Conservation (phyloP, 2,888 invertebrate species). For the Bugula neritina region DNA sequence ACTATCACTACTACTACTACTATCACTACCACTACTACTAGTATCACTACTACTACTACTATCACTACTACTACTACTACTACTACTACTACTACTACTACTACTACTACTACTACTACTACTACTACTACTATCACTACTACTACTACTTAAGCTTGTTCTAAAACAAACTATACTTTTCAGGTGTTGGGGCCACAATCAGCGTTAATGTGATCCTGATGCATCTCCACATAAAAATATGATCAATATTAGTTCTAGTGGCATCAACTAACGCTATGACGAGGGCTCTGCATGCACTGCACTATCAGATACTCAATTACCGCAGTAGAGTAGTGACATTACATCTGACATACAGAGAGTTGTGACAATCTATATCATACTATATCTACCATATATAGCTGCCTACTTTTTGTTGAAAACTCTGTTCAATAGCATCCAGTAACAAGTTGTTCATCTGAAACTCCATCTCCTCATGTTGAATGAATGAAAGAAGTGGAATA, state of each 20-base stretch:
- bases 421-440: background rate
- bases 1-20: background rate
- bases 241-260: too few relatives aligned
- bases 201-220: too few relatives aligned
- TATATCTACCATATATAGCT: too few relatives aligned
- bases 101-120: background rate
- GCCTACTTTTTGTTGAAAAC: background rate
- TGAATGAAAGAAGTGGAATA: background rate
- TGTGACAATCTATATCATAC: too few relatives aligned
- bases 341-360: too few relatives aligned
- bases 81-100: background rate
- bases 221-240: too few relatives aligned
- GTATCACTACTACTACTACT: background rate
- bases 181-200: too few relatives aligned
- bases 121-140: background rate
- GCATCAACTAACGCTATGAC: too few relatives aligned
- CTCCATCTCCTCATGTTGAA: background rate
- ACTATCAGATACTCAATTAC: too few relatives aligned
- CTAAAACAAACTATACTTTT: too few relatives aligned
- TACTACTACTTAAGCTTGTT: background rate
- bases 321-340: too few relatives aligned
- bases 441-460: slow-evolving; percentile 11
- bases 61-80: background rate
- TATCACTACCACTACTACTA: background rate
- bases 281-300: too few relatives aligned